A percentile compares a stretch with the other conserved stretches of the same genome.
phyloP scores from a whole-genome alignment of 2,888 invertebrate species.

The Aromia moschata region DNA sequence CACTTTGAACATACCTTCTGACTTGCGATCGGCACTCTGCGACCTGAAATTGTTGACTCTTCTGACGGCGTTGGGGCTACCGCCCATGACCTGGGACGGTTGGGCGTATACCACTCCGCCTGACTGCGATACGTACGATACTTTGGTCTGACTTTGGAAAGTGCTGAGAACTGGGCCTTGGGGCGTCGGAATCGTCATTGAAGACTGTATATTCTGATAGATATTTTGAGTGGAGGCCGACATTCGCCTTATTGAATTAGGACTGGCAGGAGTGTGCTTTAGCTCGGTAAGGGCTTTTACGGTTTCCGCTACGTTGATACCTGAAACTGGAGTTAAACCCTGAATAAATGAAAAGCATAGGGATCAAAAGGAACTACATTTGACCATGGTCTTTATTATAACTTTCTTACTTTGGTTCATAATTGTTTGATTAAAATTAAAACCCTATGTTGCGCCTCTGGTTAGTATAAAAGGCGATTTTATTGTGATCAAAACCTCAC shows the following conservation, averaged over 20 bases:
- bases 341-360: no score
- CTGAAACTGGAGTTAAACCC: conserved; percentile 42
- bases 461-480: no score
- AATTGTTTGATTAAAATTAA: no score
- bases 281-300: conserved; percentile 86
- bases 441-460: no score
- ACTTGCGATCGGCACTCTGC: conserved; percentile 70
- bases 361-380: no score
- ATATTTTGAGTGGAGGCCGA: conserved; percentile 57
- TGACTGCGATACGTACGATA: conserved; percentile 60
- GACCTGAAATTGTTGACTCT: conserved; percentile 67
- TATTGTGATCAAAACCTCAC: no score
- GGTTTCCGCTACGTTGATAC: conserved; percentile 83
- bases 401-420: no score
- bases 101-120: conserved; percentile 66
- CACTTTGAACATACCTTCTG: conserved; percentile 62
- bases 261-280: conserved; percentile 88
- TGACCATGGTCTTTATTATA: no score
- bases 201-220: conserved; percentile 48
- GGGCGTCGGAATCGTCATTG: conserved; percentile 27
- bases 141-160: conserved; percentile 56
- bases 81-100: conserved; percentile 63
- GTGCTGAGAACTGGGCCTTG: conserved; percentile 57
- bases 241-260: conserved; percentile 74
- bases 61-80: conserved; percentile 66